Conservation (phyloP, 2,888 invertebrate genomes). For the Lysandra coridon region DNA sequence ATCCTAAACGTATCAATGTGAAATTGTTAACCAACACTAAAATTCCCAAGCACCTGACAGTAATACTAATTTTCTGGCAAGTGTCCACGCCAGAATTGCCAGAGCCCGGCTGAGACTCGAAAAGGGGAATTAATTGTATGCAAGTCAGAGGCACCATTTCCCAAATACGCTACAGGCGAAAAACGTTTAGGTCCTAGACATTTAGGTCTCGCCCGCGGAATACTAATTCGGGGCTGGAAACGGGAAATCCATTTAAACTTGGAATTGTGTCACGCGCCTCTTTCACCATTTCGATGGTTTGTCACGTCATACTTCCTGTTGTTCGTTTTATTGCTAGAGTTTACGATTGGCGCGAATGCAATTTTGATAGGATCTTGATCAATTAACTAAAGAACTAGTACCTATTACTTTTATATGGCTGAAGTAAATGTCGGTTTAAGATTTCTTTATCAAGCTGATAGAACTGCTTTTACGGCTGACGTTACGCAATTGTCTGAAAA, state of each 20-base stretch:
- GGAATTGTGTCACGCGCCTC: conserved; percentile 2
- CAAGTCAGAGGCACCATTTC: background rate
- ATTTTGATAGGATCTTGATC: background rate
- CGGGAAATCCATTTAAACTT: background rate
- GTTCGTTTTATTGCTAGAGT: background rate
- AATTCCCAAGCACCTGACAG: background rate
- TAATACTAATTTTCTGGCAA: background rate
- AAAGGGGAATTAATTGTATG: conserved; percentile 1
- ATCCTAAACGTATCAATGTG: no score
- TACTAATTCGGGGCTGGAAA: conserved; percentile 24
- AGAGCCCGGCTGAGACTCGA: background rate
- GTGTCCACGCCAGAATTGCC: background rate
- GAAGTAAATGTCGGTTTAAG: background rate
- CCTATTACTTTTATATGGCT: background rate
- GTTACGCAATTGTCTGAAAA: no score
- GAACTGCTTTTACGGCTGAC: no score
- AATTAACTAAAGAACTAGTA: background rate
- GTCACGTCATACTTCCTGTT: background rate
- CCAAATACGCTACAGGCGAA: background rate
- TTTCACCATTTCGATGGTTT: background rate
- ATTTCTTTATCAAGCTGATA: no score
- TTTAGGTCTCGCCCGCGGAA: background rate
- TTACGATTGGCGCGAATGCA: background rate
- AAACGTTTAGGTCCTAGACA: conserved; percentile 13
- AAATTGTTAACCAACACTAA: no score